Conservation (phyloP, 2,888 invertebrate species). For the Lepidocyrtinus sp. region DNA sequence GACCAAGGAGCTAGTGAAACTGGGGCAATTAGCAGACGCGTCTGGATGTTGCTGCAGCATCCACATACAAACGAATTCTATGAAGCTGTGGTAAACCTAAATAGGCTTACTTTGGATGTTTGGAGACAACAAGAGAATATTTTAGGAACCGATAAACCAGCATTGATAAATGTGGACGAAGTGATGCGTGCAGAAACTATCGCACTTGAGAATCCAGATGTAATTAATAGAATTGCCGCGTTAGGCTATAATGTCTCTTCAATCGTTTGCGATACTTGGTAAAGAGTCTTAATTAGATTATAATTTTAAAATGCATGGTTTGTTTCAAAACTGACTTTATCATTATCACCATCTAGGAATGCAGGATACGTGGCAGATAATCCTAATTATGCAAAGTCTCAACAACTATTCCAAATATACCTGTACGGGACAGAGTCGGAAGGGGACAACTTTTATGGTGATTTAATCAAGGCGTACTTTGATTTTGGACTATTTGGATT, state of each 20-base stretch:
- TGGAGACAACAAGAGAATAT: background rate
- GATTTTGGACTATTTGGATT: background rate
- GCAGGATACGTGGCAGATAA: slow-evolving; percentile 19
- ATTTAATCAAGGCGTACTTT: background rate
- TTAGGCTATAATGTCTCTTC: slow-evolving; percentile 3
- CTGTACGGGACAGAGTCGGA: background rate
- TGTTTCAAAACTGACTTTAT: background rate
- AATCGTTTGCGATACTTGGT: slow-evolving; percentile 13
- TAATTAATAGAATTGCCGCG: background rate
- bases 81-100: slow-evolving; percentile 32
- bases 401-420: background rate
- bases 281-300: too few species aligned
- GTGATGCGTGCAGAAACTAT: background rate
- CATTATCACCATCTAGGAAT: background rate
- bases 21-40: background rate
- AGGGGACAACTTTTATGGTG: slow-evolving; percentile 28
- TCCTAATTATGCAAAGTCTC: background rate
- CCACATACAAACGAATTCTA: background rate
- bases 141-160: background rate
- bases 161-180: background rate
- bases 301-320: background rate
- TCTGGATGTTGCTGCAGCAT: background rate
- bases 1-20: background rate
- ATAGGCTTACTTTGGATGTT: slow-evolving; percentile 1
- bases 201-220: slow-evolving; percentile 2